A percentile compares a stretch with the other conserved stretches of the same genome.
Evolutionary conservation across 2,797 vertebrate species (phyloP).

Genomic region (Centropyge bicolor): DNA sequence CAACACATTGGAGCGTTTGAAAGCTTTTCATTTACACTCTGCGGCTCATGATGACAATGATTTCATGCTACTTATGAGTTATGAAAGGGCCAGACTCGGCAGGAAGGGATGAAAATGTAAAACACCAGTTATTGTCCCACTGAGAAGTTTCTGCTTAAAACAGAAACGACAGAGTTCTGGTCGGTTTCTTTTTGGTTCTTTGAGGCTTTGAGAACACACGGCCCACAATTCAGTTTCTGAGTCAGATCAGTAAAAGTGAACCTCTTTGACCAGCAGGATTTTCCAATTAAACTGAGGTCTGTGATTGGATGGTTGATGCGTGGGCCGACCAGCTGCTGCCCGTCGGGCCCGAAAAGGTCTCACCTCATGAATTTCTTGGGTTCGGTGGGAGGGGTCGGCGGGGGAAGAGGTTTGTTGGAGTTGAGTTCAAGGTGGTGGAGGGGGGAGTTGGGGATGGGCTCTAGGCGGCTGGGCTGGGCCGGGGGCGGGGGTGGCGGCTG

Average conservation of each 20-base stretch:
- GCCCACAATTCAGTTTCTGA: conserved; percentile 11
- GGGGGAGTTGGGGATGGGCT: conserved; percentile 98
- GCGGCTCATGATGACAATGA: conserved; percentile 36
- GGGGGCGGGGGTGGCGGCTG: conserved; percentile 76
- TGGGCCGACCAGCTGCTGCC: conserved; percentile 58
- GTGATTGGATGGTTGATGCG: conserved; percentile 58
- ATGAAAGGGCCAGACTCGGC: conserved; percentile 25
- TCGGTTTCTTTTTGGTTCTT: background rate
- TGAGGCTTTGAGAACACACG: conserved; percentile 13
- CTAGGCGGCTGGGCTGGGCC: conserved; percentile 91
- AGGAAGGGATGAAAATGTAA: conserved; percentile 31
- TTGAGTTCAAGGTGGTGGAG: conserved; percentile 96
- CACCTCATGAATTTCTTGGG: conserved; percentile 99
- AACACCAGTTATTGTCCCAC: conserved; percentile 34
- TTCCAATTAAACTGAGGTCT: conserved; percentile 18
- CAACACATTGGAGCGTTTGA: conserved; percentile 7
- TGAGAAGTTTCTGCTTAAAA: conserved; percentile 41
- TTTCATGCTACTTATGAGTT: conserved; percentile 52
- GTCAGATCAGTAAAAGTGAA: conserved; percentile 21
- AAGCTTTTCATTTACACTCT: conserved; percentile 26
- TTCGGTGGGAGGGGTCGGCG: conserved; percentile 96
- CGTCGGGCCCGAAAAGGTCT: conserved; percentile 81
- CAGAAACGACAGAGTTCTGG: conserved; percentile 22
- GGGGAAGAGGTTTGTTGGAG: conserved; percentile 98
- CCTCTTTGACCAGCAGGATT: conserved; percentile 9